A percentile compares a stretch with the other conserved stretches of the same genome.
phyloP scores from a whole-genome alignment of 2,888 invertebrate species.

The Lissonota sp. region DNA sequence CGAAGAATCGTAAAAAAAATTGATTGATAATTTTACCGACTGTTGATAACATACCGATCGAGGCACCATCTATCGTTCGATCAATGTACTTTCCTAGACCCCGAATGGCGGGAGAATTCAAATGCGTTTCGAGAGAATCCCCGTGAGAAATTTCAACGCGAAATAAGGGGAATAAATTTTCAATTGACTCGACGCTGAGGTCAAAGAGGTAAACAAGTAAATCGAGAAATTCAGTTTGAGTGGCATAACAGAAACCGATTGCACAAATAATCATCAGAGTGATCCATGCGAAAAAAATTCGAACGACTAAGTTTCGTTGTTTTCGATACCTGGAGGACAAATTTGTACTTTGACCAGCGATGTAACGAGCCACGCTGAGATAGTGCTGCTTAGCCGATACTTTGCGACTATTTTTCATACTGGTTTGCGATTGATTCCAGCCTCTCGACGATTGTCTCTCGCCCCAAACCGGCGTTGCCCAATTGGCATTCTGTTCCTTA shows the following conservation, averaged over 20 bases:
- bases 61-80: background rate
- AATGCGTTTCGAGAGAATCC: background rate
- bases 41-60: background rate
- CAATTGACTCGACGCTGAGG: constrained; percentile 7
- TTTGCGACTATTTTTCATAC: constrained; percentile 80
- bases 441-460: constrained; percentile 75
- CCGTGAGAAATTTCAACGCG: background rate
- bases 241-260: constrained; percentile 41
- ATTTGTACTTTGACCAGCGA: constrained; percentile 87
- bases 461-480: constrained; percentile 79
- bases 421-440: constrained; percentile 76
- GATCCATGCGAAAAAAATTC: constrained; percentile 53
- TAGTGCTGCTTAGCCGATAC: constrained; percentile 90
- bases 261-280: constrained; percentile 47
- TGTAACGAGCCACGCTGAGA: constrained; percentile 91
- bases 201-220: constrained; percentile 7
- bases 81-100: constrained; percentile 2
- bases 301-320: constrained; percentile 53
- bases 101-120: background rate
- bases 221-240: constrained; percentile 33
- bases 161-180: background rate
- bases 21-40: background rate
- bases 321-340: constrained; percentile 78
- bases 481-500: constrained; percentile 77
- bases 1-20: background rate